Conservation (phyloP, 2,888 invertebrate genomes). For the Lepas anatifera region DNA sequence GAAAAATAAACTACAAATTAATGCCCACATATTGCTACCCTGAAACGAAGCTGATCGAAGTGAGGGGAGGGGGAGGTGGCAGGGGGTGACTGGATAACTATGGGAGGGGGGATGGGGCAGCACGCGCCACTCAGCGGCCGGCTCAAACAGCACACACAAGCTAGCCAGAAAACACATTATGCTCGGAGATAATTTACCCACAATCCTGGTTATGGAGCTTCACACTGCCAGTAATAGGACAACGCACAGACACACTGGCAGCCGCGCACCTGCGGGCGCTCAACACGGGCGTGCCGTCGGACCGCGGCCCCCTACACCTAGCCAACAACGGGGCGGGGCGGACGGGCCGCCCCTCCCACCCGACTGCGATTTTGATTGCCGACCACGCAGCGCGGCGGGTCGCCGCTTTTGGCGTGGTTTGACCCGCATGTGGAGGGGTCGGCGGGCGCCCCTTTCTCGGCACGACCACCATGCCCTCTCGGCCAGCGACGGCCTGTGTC, state of each 20-base stretch:
- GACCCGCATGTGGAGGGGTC: background rate
- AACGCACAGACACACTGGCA: background rate
- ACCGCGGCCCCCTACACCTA: background rate
- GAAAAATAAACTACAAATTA: conserved; percentile 12
- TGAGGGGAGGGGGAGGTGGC: background rate
- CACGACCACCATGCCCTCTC: too few species aligned
- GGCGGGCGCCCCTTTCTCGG: background rate
- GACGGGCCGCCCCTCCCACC: background rate
- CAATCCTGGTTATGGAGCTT: conserved; percentile 1
- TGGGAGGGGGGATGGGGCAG: too few species aligned
- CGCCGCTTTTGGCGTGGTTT: conserved; percentile 1
- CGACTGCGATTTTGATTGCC: background rate
- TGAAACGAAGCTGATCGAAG: background rate
- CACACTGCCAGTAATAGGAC: background rate
- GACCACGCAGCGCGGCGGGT: background rate
- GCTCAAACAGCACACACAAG: background rate
- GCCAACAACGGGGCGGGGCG: background rate
- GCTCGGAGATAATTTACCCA: background rate
- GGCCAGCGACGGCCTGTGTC: background rate
- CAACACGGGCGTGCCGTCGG: too few species aligned
- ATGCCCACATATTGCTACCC: conserved; percentile 10
- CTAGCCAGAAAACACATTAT: background rate
- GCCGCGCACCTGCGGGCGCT: too few species aligned
- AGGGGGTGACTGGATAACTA: background rate
- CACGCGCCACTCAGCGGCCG: too few species aligned